These are phyloP conservation scores for Papilio demoleus DNA, from an alignment of 2,888 invertebrate species.

Conservation along the genomic window DNA sequence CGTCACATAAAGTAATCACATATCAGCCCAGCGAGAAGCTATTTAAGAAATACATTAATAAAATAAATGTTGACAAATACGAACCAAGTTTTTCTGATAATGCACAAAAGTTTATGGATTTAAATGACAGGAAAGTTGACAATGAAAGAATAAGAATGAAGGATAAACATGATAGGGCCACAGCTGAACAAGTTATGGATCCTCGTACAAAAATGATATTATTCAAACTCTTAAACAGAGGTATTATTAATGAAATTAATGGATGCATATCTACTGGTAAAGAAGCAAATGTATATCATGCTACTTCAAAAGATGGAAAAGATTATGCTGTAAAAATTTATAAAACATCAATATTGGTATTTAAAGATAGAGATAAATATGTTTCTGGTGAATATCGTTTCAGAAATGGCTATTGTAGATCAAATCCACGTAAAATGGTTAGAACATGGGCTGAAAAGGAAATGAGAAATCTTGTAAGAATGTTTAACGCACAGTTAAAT, in stretches of 20 bases:
- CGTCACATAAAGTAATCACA: conserved; percentile 84
- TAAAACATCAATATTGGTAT: conserved; percentile 98
- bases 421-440: conserved; percentile 99
- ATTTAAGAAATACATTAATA: conserved; percentile 89
- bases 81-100: conserved; percentile 85
- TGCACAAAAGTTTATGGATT: conserved; percentile 88
- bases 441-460: conserved; percentile 99
- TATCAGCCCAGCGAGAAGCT: conserved; percentile 93
- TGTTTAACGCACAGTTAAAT: conserved; percentile 91
- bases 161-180: conserved; percentile 97
- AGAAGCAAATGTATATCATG: conserved; percentile 99
- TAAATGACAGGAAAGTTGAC: conserved; percentile 86
- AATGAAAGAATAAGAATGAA: conserved; percentile 89
- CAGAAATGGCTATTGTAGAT: conserved; percentile 95
- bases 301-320: conserved; percentile 86
- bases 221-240: conserved; percentile 94
- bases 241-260: conserved; percentile 93
- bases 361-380: conserved; percentile 99
- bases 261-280: conserved; percentile 99
- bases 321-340: conserved; percentile 96
- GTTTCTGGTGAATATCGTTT: conserved; percentile 98
- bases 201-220: conserved; percentile 97
- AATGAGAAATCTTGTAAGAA: conserved; percentile 95
- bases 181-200: conserved; percentile 98
- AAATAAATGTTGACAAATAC: conserved; percentile 93